A percentile compares a stretch with the other conserved stretches of the same genome.
phyloP scores from a whole-genome alignment of 2,888 invertebrate species.

The Drosophila helvetica region DNA sequence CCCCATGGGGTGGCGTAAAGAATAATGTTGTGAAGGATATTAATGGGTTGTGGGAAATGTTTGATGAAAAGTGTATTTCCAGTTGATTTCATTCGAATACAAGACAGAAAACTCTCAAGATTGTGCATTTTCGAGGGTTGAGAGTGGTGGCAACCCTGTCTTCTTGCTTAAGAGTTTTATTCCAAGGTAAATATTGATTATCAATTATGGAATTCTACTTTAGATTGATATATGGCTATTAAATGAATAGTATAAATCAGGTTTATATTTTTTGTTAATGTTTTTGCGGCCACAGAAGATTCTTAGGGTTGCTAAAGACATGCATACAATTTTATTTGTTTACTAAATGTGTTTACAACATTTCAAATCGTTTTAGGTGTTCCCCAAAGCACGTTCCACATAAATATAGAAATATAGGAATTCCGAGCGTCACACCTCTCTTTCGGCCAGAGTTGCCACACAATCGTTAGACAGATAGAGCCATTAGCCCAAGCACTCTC shows the following conservation, averaged over 20 bases:
- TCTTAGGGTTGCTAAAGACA: no score
- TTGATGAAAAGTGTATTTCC: conserved; percentile 1
- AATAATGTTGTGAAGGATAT: conserved; percentile 1
- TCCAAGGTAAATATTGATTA: no score
- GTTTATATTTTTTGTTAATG: no score
- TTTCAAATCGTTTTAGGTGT: not conserved
- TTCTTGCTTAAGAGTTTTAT: no score
- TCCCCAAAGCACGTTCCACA: not conserved
- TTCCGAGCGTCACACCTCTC: not conserved
- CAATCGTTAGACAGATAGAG: conserved; percentile 35
- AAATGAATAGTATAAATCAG: no score
- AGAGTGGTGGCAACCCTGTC: not conserved
- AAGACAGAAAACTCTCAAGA: not conserved
- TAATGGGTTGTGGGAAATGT: not conserved
- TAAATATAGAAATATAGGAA: conserved; percentile 18
- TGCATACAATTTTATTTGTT: no score
- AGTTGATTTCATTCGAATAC: not conserved
- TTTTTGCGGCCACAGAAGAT: no score
- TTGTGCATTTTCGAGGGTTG: not conserved
- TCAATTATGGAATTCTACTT: no score
- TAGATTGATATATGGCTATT: no score
- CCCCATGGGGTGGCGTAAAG: not conserved
- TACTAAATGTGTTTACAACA: not conserved
- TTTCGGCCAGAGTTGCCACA: conserved; percentile 9
- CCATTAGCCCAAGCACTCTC: conserved; percentile 26